Evolutionary conservation across 2,888 invertebrate species (phyloP).

Genomic region (Drosophila paranaensis): DNA sequence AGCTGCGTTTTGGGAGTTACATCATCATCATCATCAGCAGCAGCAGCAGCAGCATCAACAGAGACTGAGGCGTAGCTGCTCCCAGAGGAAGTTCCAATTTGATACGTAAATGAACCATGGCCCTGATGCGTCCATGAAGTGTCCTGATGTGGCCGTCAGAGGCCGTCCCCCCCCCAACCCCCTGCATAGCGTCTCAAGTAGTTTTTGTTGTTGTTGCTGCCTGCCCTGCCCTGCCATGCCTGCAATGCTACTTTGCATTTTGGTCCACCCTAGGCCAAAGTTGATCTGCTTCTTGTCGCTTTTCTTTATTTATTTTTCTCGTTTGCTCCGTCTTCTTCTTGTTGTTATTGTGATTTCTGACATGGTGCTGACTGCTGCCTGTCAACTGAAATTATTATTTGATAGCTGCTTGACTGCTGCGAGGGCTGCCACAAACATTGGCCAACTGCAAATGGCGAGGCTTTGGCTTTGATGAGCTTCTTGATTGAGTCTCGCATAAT

Average conservation of each 20-base stretch:
- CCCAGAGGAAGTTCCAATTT: conserved; percentile 82
- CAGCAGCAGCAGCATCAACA: conserved; percentile 1
- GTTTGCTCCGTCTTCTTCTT: conserved; percentile 4
- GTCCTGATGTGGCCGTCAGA: conserved; percentile 28
- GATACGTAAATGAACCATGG: conserved; percentile 82
- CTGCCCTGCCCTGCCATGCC: background rate
- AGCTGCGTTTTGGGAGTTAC: conserved; percentile 62
- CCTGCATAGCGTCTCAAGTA: conserved; percentile 30
- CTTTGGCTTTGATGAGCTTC: background rate
- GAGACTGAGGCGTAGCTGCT: conserved; percentile 37
- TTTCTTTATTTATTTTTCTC: background rate
- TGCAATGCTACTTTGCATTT: conserved; percentile 37
- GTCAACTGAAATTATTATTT: conserved; percentile 71
- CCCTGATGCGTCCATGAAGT: conserved; percentile 62
- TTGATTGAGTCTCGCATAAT: background rate
- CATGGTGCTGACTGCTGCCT: conserved; percentile 70
- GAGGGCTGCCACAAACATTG: conserved; percentile 43
- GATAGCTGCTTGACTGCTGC: conserved; percentile 31
- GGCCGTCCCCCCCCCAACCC: conserved; percentile 16
- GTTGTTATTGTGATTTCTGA: conserved; percentile 48
- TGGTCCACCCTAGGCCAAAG: conserved; percentile 24
- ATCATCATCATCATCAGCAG: conserved; percentile 21
- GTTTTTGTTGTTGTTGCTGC: conserved; percentile 22
- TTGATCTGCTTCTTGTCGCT: conserved; percentile 14
- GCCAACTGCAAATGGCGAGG: background rate